These are phyloP conservation scores for Liasis olivaceus DNA, from an alignment of 2,797 vertebrate genomes.

Conservation along the genomic window DNA sequence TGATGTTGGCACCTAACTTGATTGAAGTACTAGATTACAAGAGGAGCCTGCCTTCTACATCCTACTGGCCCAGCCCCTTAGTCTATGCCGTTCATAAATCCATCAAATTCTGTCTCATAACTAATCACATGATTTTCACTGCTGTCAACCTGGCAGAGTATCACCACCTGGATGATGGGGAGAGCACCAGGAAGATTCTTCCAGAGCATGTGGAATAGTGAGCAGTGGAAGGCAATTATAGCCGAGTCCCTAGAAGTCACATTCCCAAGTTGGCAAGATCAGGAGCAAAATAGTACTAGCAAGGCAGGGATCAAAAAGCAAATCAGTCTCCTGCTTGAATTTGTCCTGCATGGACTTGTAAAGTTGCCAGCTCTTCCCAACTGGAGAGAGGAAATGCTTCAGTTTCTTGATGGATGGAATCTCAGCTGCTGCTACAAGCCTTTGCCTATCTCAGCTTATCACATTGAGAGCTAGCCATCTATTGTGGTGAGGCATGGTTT, in stretches of 20 bases:
- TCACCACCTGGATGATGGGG: conserved; percentile 5
- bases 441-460: not conserved
- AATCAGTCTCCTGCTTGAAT: not conserved
- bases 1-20: not conserved
- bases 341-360: not conserved
- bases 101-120: not conserved
- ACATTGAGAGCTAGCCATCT: not conserved
- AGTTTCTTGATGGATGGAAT: not conserved
- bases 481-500: not conserved
- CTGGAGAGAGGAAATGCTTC: not conserved
- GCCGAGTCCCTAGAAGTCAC: not conserved
- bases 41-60: not conserved
- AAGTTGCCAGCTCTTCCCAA: not conserved
- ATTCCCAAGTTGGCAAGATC: not conserved
- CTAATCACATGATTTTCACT: conserved; percentile 8
- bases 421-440: not conserved
- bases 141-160: conserved; percentile 11
- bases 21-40: conserved; percentile 7
- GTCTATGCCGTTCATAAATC: conserved; percentile 5
- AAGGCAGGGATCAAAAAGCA: not conserved
- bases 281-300: not conserved
- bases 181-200: conserved; percentile 7
- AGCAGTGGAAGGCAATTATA: not conserved
- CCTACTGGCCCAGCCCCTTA: not conserved
- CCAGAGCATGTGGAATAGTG: not conserved